Evolutionary conservation across 2,888 invertebrate species (phyloP).

Genomic region (Drosophila mulleri): DNA sequence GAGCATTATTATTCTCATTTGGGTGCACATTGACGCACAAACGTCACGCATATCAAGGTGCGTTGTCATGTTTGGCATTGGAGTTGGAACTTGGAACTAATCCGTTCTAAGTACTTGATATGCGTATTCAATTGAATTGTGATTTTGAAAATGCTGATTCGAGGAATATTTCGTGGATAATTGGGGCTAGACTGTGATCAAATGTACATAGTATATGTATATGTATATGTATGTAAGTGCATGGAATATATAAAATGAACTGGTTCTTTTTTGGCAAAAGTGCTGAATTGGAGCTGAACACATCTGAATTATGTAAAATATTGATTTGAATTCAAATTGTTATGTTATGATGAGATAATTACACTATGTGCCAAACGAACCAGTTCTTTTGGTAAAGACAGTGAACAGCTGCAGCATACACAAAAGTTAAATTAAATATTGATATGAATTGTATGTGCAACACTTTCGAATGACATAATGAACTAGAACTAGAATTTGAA

Average conservation of each 20-base stretch:
- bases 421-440: background rate
- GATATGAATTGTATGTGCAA: background rate
- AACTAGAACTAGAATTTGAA: background rate
- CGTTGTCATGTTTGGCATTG: constrained; percentile 20
- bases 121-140: background rate
- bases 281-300: background rate
- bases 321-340: no score
- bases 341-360: no score
- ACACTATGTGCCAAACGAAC: background rate
- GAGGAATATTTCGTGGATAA: background rate
- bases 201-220: background rate
- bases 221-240: no score
- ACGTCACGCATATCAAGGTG: constrained; percentile 26
- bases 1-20: constrained; percentile 27
- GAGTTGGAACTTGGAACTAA: background rate
- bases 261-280: background rate
- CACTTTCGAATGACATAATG: background rate
- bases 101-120: background rate
- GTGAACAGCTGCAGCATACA: background rate
- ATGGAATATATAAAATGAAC: background rate
- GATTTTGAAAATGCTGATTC: background rate
- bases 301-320: background rate
- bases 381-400: background rate
- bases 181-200: background rate
- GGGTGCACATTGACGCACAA: constrained; percentile 31